Conservation (phyloP, 2,888 invertebrate genomes). For the Hydropsyche betteni region DNA sequence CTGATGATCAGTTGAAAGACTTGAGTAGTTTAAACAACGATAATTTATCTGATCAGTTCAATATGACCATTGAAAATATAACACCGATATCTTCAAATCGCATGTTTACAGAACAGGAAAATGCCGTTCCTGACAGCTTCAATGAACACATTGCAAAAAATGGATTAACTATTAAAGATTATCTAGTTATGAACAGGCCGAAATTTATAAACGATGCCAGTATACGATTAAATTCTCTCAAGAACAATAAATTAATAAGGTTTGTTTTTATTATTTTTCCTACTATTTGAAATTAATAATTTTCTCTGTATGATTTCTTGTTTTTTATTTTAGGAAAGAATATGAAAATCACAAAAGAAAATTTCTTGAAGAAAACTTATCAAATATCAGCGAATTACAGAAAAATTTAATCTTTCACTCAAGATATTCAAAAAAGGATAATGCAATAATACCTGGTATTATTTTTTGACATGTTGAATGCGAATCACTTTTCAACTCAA, state of each 20-base stretch:
- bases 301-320: neutral
- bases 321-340: slow-evolving; percentile 42
- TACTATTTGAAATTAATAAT: too few species aligned
- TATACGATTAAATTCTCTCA: slow-evolving; percentile 62
- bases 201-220: slow-evolving; percentile 72
- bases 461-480: neutral
- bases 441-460: neutral
- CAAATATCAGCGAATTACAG: slow-evolving; percentile 22
- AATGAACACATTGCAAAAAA: slow-evolving; percentile 55
- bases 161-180: slow-evolving; percentile 70
- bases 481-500: neutral
- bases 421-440: neutral
- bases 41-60: slow-evolving; percentile 2
- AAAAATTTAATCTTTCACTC: neutral
- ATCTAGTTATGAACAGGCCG: slow-evolving; percentile 75
- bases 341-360: slow-evolving; percentile 36
- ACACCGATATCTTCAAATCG: neutral
- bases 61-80: neutral
- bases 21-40: slow-evolving; percentile 44
- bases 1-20: slow-evolving; percentile 52
- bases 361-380: slow-evolving; percentile 39
- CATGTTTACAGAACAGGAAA: slow-evolving; percentile 57
- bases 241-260: slow-evolving; percentile 57
- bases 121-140: slow-evolving; percentile 56
- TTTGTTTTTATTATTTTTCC: neutral